Conservation (phyloP, 2,888 invertebrate species). For the Hipparchia sbordonii region DNA sequence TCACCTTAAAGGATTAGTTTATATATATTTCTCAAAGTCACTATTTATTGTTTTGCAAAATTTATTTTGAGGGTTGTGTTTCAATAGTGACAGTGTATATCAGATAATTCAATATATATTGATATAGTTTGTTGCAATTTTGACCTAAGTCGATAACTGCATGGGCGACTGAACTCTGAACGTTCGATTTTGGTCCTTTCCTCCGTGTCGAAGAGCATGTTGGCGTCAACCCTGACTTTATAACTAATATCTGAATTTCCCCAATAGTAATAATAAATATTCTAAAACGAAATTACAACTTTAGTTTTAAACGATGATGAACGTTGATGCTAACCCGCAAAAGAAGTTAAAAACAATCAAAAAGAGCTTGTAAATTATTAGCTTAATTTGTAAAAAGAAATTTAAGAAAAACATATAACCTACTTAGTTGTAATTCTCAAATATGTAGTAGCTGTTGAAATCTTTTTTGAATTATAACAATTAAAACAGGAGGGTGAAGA, state of each 20-base stretch:
- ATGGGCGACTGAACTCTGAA: slow-evolving; percentile 5
- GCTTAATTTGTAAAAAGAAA: neutral
- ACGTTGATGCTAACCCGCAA: too few species aligned
- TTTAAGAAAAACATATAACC: neutral
- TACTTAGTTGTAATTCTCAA: neutral
- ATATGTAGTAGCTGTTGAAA: neutral
- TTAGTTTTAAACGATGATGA: neutral
- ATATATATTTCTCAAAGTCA: slow-evolving; percentile 2
- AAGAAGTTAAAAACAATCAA: neutral
- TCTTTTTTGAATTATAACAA: neutral
- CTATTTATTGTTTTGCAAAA: neutral
- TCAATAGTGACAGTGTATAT: neutral
- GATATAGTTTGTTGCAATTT: neutral
- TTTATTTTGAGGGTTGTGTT: slow-evolving; percentile 2
- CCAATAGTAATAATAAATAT: neutral
- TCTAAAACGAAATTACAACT: neutral
- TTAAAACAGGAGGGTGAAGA: slow-evolving; percentile 32
- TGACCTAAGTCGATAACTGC: slow-evolving; percentile 2
- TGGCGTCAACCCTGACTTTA: neutral
- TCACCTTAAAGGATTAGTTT: neutral
- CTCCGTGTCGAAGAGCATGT: neutral
- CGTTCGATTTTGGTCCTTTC: neutral
- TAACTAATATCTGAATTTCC: slow-evolving; percentile 1
- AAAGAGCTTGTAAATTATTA: neutral
- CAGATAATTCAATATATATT: too few species aligned